phyloP scores from a whole-genome alignment of 1,140 invertebrate species.

The Magallana angulata region DNA sequence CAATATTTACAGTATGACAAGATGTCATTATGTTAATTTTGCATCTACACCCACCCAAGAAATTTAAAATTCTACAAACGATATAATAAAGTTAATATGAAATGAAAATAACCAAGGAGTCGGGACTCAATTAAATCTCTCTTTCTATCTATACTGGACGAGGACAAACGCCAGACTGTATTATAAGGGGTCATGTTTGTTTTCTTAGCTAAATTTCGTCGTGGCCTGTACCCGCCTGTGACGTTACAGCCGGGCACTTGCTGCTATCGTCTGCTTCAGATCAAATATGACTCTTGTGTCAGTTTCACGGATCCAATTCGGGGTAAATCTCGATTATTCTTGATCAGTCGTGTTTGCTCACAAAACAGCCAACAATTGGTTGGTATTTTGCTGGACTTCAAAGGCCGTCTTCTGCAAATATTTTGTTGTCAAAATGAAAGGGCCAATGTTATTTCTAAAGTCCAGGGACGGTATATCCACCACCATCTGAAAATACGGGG shows the following conservation, averaged over 20 bases:
- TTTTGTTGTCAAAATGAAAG: slow-evolving; percentile 19
- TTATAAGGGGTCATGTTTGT: neutral
- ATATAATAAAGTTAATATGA: too few species aligned
- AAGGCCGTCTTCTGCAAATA: slow-evolving; percentile 30
- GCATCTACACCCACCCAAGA: too few species aligned
- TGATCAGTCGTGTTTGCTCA: slow-evolving; percentile 20
- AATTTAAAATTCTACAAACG: too few species aligned
- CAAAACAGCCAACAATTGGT: slow-evolving; percentile 18
- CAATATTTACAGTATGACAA: too few species aligned
- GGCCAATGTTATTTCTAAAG: neutral
- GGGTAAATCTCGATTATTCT: slow-evolving; percentile 20
- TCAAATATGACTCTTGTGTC: slow-evolving; percentile 27
- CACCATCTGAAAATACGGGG: slow-evolving; percentile 5
- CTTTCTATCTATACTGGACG: too few species aligned
- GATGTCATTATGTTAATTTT: too few species aligned
- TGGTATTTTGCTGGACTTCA: slow-evolving; percentile 22
- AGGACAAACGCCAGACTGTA: too few species aligned
- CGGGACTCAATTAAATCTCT: too few species aligned
- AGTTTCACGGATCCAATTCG: neutral
- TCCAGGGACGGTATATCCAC: neutral
- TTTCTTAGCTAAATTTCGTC: slow-evolving; percentile 9
- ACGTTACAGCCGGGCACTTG: slow-evolving; percentile 25
- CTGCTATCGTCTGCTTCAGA: slow-evolving; percentile 10
- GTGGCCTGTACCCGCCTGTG: neutral
- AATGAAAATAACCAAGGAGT: too few species aligned